Conservation (phyloP, 2,797 vertebrate genomes). For the Chaunax sp. region DNA sequence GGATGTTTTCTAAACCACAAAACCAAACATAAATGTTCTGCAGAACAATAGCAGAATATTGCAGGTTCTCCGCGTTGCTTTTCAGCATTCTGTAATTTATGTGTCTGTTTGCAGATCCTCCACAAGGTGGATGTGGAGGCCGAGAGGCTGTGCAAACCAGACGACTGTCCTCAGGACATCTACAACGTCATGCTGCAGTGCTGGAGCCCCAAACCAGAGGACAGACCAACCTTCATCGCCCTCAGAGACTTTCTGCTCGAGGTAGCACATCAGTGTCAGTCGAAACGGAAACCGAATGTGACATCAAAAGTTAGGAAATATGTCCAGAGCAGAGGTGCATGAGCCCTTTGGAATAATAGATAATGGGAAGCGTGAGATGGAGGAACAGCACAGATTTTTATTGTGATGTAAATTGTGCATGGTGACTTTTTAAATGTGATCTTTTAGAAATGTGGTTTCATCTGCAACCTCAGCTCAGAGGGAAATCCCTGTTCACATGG, state of each 20-base stretch:
- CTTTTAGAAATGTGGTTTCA: no score
- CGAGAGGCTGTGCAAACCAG: slow-evolving; percentile 90
- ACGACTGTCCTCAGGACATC: slow-evolving; percentile 96
- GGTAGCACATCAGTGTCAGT: slow-evolving; percentile 63
- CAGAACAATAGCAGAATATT: background rate
- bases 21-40: background rate
- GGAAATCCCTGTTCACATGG: no score
- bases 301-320: no score
- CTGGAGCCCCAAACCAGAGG: slow-evolving; percentile 97
- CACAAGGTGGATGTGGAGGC: slow-evolving; percentile 98
- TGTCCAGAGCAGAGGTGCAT: no score
- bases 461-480: no score
- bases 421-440: no score
- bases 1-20: background rate
- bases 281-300: background rate
- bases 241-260: slow-evolving; percentile 96
- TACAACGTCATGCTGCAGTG: slow-evolving; percentile 99
- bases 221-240: slow-evolving; percentile 94
- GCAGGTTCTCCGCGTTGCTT: background rate
- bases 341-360: no score
- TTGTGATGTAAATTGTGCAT: no score
- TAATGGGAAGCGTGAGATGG: no score
- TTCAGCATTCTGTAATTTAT: background rate
- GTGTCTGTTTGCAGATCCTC: slow-evolving; percentile 86
- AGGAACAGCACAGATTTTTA: no score